Percentiles rank a stretch among this genome's conserved stretches.
Conservation (phyloP, 2,797 vertebrate genomes). For the Gymnocypris eckloni region DNA sequence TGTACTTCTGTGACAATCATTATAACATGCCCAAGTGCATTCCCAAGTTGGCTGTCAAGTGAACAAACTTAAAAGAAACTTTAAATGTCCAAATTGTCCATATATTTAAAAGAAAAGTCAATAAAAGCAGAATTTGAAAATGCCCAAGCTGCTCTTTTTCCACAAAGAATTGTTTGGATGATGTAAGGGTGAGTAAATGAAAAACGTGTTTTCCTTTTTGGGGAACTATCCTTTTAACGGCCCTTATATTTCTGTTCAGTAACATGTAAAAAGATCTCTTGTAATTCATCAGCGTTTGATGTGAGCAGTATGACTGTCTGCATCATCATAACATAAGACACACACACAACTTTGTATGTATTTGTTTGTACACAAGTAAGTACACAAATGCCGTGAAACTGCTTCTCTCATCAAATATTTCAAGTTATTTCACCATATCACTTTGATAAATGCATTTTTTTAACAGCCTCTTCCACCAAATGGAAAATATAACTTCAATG, state of each 20-base stretch:
- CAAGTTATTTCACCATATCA: constrained; percentile 33
- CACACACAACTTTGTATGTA: background rate
- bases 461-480: constrained; percentile 18
- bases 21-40: background rate
- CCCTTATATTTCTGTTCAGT: background rate
- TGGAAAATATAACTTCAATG: constrained; percentile 49
- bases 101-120: background rate
- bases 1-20: background rate
- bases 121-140: constrained; percentile 13
- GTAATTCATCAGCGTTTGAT: background rate
- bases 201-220: background rate
- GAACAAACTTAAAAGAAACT: background rate
- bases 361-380: background rate
- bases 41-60: background rate
- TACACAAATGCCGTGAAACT: constrained; percentile 3
- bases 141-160: background rate
- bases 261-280: background rate
- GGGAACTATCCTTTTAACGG: background rate
- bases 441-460: constrained; percentile 38
- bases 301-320: background rate
- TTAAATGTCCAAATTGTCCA: background rate
- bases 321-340: constrained; percentile 3
- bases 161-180: background rate
- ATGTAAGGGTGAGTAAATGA: constrained; percentile 25
- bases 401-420: constrained; percentile 28